Percentiles rank a stretch among this genome's conserved stretches.
phyloP scores from a whole-genome alignment of 2,888 invertebrate genomes.

The Macrophya annulata region DNA sequence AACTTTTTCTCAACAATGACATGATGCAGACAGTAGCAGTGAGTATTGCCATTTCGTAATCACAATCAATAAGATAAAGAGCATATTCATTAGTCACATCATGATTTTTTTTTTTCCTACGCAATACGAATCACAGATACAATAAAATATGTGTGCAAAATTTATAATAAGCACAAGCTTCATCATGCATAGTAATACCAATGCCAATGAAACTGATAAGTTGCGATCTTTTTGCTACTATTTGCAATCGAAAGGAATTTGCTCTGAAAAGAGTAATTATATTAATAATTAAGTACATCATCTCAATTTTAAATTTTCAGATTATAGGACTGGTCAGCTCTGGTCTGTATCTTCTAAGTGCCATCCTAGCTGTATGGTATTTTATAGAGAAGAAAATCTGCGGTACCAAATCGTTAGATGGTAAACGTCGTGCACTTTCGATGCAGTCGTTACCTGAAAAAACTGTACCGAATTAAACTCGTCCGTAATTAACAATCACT shows the following conservation, averaged over 20 bases:
- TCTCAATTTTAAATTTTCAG: constrained; percentile 79
- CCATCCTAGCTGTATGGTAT: constrained; percentile 88
- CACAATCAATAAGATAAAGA: background rate
- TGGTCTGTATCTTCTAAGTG: constrained; percentile 88
- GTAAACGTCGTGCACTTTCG: background rate
- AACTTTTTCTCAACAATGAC: constrained; percentile 81
- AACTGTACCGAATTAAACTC: background rate
- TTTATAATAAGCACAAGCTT: background rate
- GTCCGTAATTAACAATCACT: background rate
- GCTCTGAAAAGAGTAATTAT: background rate
- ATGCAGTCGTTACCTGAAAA: background rate
- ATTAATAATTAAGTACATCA: background rate
- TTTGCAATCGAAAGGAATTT: background rate
- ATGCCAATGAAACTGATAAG: background rate
- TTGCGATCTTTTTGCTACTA: background rate
- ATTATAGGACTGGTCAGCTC: constrained; percentile 89
- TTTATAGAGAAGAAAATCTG: constrained; percentile 84
- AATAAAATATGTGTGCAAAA: background rate
- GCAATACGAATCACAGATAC: background rate
- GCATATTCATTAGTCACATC: background rate
- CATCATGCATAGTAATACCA: background rate
- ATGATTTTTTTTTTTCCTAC: background rate
- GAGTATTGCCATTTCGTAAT: constrained; percentile 74
- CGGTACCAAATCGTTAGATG: background rate
- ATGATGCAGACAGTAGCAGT: constrained; percentile 87